Evolutionary conservation across 2,797 vertebrate species (phyloP).

Genomic region (Aplochiton taeniatus): DNA sequence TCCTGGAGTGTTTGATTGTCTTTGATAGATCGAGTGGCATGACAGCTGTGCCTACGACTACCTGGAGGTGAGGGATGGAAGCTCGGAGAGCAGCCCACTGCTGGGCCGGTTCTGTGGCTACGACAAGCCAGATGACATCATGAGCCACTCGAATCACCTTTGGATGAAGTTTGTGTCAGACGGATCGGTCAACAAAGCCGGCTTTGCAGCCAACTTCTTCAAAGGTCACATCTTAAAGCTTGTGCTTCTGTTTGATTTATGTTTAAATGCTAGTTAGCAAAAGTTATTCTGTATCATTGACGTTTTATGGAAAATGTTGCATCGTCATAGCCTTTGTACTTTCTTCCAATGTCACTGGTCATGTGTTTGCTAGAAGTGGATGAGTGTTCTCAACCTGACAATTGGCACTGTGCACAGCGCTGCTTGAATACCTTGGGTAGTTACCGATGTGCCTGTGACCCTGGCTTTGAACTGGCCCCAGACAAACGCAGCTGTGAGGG

Average conservation of each 20-base stretch:
- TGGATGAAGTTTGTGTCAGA: constrained; percentile 97
- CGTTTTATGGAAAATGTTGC: too few relatives aligned
- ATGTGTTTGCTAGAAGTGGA: constrained; percentile 83
- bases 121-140: constrained; percentile 89
- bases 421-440: constrained; percentile 95
- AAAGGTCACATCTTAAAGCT: too few relatives aligned
- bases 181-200: constrained; percentile 93
- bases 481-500: constrained; percentile 92
- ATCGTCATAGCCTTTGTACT: too few relatives aligned
- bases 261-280: too few relatives aligned
- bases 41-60: constrained; percentile 95
- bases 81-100: constrained; percentile 80
- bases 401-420: constrained; percentile 90
- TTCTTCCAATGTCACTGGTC: too few relatives aligned
- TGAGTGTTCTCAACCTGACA: constrained; percentile 88
- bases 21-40: constrained; percentile 86
- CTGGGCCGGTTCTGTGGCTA: constrained; percentile 92
- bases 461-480: constrained; percentile 89
- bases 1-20: too few relatives aligned
- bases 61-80: constrained; percentile 89
- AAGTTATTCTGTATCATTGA: too few relatives aligned
- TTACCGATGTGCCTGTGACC: constrained; percentile 94
- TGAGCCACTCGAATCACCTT: constrained; percentile 90
- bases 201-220: constrained; percentile 92
- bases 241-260: too few relatives aligned